Percentiles rank a stretch among this genome's conserved stretches.
Evolutionary conservation across 2,888 invertebrate species (phyloP).

Genomic region (Athalia cordata): DNA sequence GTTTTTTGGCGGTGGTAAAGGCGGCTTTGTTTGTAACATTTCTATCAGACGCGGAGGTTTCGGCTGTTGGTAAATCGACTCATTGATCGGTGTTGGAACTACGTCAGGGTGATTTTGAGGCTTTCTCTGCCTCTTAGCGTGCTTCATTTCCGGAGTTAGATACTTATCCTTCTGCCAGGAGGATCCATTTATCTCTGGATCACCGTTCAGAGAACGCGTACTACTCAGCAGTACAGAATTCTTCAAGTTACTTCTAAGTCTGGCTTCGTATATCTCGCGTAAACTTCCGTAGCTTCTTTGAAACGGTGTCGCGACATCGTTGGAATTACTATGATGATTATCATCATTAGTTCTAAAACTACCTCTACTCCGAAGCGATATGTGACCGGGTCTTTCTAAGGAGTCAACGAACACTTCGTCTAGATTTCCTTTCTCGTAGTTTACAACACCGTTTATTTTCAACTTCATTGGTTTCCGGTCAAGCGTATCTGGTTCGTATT

Average conservation of each 20-base stretch:
- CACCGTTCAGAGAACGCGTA: conserved; percentile 55
- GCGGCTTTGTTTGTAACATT: conserved; percentile 55
- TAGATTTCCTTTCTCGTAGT: conserved; percentile 69
- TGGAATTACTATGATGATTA: conserved; percentile 40
- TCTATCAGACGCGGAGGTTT: conserved; percentile 75
- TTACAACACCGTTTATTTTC: conserved; percentile 69
- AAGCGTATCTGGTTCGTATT: conserved; percentile 90
- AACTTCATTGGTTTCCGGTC: conserved; percentile 84
- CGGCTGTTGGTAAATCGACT: conserved; percentile 79
- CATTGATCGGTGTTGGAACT: conserved; percentile 79
- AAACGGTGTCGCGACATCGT: conserved; percentile 69
- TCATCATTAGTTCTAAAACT: conserved; percentile 79
- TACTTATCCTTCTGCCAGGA: conserved; percentile 65
- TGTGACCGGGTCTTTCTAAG: conserved; percentile 76
- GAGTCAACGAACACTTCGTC: conserved; percentile 76
- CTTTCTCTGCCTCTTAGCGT: conserved; percentile 83
- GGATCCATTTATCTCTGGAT: conserved; percentile 52
- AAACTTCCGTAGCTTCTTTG: conserved; percentile 80
- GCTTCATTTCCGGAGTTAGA: conserved; percentile 83
- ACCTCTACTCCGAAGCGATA: conserved; percentile 81
- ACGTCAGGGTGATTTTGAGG: conserved; percentile 79
- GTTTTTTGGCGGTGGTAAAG: conserved; percentile 80
- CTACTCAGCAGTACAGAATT: conserved; percentile 52
- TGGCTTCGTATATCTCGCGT: conserved; percentile 83
- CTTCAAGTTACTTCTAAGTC: conserved; percentile 59